Conservation (phyloP, 1,140 invertebrate genomes). For the Arctopsyche grandis region DNA sequence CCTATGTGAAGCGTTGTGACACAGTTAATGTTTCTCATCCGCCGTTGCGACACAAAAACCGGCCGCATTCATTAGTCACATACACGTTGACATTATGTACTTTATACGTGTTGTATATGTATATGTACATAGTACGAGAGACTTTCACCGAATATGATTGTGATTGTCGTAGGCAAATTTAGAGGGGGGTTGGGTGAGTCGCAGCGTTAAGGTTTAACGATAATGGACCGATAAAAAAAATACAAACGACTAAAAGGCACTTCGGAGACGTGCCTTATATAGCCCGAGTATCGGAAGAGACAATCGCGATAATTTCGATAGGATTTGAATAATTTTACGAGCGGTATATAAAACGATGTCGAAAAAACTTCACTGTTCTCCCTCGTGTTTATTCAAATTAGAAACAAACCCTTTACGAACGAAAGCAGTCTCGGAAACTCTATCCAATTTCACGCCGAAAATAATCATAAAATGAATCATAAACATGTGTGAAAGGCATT, state of each 20-base stretch:
- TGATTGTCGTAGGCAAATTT: background rate
- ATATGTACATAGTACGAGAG: background rate
- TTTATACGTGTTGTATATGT: background rate
- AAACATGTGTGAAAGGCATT: background rate
- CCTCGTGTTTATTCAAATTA: slow-evolving; percentile 32
- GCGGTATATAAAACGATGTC: slow-evolving; percentile 1
- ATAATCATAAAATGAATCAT: slow-evolving; percentile 19
- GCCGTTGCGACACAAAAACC: background rate
- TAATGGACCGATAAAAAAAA: slow-evolving; percentile 2
- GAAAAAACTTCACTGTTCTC: background rate
- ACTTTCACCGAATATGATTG: slow-evolving; percentile 22
- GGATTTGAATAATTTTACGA: slow-evolving; percentile 33
- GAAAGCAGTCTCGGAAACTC: background rate
- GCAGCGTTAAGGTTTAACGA: slow-evolving; percentile 3
- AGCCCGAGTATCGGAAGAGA: background rate
- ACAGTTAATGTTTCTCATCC: slow-evolving; percentile 22
- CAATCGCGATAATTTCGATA: slow-evolving; percentile 23
- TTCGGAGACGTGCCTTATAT: background rate
- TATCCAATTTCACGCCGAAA: slow-evolving; percentile 13
- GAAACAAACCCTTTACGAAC: background rate
- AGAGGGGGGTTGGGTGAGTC: background rate
- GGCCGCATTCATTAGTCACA: slow-evolving; percentile 16
- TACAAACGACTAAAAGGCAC: background rate
- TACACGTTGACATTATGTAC: background rate
- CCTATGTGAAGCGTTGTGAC: slow-evolving; percentile 4